Evolutionary conservation across 1,140 invertebrate species (phyloP), one percentile per base, ranked within the genome.

Genomic region (Drosophila busckii): DNA sequence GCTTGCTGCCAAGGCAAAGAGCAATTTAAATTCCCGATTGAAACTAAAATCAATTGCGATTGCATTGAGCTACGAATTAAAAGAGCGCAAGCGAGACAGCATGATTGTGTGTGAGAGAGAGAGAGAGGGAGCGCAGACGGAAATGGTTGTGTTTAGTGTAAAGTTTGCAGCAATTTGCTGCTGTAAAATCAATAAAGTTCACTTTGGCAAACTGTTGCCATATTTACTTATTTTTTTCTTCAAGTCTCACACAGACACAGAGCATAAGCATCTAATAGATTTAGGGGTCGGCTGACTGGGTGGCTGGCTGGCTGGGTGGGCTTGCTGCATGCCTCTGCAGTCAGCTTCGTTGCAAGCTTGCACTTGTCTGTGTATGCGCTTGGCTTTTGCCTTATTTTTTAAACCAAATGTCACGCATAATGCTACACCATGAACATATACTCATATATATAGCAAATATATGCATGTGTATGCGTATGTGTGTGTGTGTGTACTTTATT

Each of bases 1-100:
- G 22, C 20, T 16, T 40, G 48, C 32, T 8, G 19, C 19, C 6
- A 52, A 45, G 32, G 48, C 46, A 62, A 80, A 78, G 67, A 78
- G 59, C 63, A 78, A 78, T 80, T 80, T 80, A 64, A 68, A 73
- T 73, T 71, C 80, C 68, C 63, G 73, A 78, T 78, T 73, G 55
- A 53, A 17, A 32, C 6, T 10, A 41, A 40, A 48, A 58, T 50
- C 54, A 50, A 42, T 52, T 52, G 26, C 35, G n/a, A n/a, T n/a
- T n/a, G n/a, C n/a, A n/a, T n/a, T n/a, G n/a, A n/a, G n/a, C n/a
- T n/a, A n/a, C n/a, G n/a, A n/a, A n/a, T n/a, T n/a, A n/a, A n/a
- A n/a, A n/a, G n/a, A 28, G 48, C 7, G n/a, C 38, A 41, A 6
- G 8, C n/a, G 9, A n/a, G 2, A 10, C 17, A 35, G 17, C 17